Base-by-base conservation (phyloP, 2,888 invertebrate species). In the Tubulanus polymorphus region DNA sequence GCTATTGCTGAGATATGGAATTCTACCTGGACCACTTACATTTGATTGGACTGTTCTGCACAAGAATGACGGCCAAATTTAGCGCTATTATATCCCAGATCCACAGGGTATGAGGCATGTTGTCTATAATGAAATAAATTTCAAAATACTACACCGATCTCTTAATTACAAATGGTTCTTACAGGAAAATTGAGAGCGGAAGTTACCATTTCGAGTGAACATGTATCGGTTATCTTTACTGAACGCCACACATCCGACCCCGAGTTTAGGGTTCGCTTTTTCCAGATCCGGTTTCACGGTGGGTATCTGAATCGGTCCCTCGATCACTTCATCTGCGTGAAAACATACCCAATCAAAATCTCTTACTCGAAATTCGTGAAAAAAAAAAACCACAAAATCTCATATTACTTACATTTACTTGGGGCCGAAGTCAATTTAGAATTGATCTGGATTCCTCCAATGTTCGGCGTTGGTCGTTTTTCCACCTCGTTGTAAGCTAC, bases 51-150 rank as follows among this genome's bases (percentile, higher is more conserved):
- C 72, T 64, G 29, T 68, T 67, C 50, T 80, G 80, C 25, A 79
- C 64, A 2, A 80, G 64, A 1, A 79, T 67, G n/a, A 75, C 72
- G 58, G 67, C 68, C 32, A 75, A 63, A 0, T 64, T 48, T 5
- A 80, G 62, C 29, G 66, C 69, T 53, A 69, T 63, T 8, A 79
- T 63, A 48, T 74, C 74, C 80, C 79, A 80, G 47, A 80, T 73
- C 79, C 80, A 80, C 49, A 80, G 56, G 3, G 71, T 71, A 53
- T 68, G 69, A 2, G 80, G 80, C 77, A 79, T 77, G 59, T 76
- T 77, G 55, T 79, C 73, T 73, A 64, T 18, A 55, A 57, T 29
- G 37, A 32, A 32, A 32, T n/a, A 32, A 32, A 32, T n/a, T 32
- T 32, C 35, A 32, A n/a, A 32, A 32, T 32, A n/a, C 41, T 23